phyloP scores from a whole-genome alignment of 1,140 invertebrate genomes.

The Drosophila ironensis region DNA sequence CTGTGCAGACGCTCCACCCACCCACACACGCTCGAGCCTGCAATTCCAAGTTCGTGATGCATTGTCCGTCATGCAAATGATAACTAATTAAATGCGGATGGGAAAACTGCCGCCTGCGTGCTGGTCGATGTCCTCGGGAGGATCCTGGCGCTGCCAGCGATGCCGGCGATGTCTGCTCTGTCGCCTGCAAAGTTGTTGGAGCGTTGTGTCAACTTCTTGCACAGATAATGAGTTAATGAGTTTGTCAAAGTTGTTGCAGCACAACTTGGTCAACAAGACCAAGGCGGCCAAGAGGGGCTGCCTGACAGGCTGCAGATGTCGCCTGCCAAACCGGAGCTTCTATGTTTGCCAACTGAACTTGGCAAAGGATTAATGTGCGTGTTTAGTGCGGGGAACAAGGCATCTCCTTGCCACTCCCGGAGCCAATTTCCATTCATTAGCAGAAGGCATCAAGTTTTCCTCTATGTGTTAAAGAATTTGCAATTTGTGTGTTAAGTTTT shows the following conservation, averaged over 20 bases:
- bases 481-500: too few species aligned
- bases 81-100: constrained; percentile 49
- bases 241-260: constrained; percentile 56
- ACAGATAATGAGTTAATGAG: constrained; percentile 72
- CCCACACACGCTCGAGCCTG: neutral
- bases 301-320: neutral
- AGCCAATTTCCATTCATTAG: neutral
- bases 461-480: neutral
- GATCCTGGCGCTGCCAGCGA: neutral
- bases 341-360: constrained; percentile 27
- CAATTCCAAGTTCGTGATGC: constrained; percentile 7
- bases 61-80: constrained; percentile 41
- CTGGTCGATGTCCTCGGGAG: too few species aligned
- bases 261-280: constrained; percentile 10
- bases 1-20: neutral
- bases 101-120: constrained; percentile 21
- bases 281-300: neutral
- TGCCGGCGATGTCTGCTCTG: constrained; percentile 39
- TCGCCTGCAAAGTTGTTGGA: constrained; percentile 52
- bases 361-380: constrained; percentile 8
- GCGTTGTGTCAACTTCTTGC: constrained; percentile 62
- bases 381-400: neutral
- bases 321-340: constrained; percentile 1
- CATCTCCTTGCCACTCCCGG: neutral
- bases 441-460: neutral